Percentiles rank a stretch among this genome's conserved stretches.
Conservation (phyloP, 2,797 vertebrate genomes). For the Lepilemur ruficaudatus region DNA sequence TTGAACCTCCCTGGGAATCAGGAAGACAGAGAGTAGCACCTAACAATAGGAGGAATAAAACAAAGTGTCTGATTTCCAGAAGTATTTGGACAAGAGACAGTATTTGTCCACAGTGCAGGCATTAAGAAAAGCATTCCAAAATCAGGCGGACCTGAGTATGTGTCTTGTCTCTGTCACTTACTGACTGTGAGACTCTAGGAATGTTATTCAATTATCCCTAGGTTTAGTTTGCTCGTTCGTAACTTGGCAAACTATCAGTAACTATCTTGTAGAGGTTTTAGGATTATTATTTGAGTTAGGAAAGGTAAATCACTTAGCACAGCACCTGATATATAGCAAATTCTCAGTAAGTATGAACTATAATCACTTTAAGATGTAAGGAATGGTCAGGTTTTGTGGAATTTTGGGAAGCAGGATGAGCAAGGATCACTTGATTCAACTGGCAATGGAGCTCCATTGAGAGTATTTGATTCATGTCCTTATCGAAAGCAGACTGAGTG, state of each 20-base stretch:
- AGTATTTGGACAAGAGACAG: background rate
- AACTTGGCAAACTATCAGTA: background rate
- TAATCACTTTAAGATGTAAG: background rate
- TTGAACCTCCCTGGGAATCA: background rate
- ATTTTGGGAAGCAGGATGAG: background rate
- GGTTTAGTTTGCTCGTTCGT: background rate
- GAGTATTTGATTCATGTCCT: background rate
- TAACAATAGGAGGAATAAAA: background rate
- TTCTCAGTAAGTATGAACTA: background rate
- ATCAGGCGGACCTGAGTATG: background rate
- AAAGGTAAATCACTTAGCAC: background rate
- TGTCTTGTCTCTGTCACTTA: background rate
- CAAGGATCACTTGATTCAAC: background rate
- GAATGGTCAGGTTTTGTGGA: background rate
- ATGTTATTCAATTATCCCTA: background rate
- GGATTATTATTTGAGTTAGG: background rate
- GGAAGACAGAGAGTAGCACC: background rate
- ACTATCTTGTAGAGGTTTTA: background rate
- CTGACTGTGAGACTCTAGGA: background rate
- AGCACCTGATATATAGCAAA: background rate
- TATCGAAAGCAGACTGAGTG: background rate
- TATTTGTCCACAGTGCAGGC: background rate
- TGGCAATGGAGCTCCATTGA: background rate
- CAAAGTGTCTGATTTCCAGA: background rate
- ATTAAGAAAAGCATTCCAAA: background rate